Conservation (phyloP, 1,140 invertebrate species). For the Drosophila punjabiensis region DNA sequence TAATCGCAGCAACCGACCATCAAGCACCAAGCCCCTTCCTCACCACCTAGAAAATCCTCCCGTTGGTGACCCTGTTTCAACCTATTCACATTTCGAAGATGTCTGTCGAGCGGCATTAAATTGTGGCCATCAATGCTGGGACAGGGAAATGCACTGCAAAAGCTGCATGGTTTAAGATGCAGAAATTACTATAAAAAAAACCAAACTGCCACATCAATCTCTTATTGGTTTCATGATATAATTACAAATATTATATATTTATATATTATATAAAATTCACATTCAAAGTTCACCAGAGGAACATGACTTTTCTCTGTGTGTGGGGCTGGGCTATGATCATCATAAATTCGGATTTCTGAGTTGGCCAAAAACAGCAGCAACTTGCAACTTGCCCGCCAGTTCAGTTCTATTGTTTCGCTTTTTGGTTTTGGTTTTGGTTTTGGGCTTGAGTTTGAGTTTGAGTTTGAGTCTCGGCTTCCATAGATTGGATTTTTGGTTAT, state of each 20-base stretch:
- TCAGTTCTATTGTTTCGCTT: constrained; percentile 74
- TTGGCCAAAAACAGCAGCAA: constrained; percentile 24
- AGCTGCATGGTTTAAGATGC: background rate
- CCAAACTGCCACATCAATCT: background rate
- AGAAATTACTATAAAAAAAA: background rate
- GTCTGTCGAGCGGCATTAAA: constrained; percentile 61
- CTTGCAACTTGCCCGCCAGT: constrained; percentile 29
- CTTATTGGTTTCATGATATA: background rate
- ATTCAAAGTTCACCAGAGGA: background rate
- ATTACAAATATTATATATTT: too few species aligned
- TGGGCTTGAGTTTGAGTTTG: constrained; percentile 38
- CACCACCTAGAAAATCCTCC: background rate
- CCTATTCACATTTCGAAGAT: constrained; percentile 72
- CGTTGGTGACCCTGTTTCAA: constrained; percentile 54
- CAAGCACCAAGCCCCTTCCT: background rate
- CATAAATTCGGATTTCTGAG: constrained; percentile 4
- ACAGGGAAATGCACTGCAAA: constrained; percentile 9
- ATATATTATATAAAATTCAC: background rate
- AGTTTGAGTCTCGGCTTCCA: constrained; percentile 30
- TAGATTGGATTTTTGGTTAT: constrained; percentile 63
- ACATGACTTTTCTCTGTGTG: constrained; percentile 12
- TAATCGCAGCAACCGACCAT: constrained; percentile 5
- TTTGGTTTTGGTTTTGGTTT: constrained; percentile 28
- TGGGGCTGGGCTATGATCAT: constrained; percentile 29
- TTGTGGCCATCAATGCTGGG: constrained; percentile 45